These are phyloP conservation scores for Hemichromis elongatus DNA, from an alignment of 2,113 vertebrate genomes.

Conservation along the genomic window DNA sequence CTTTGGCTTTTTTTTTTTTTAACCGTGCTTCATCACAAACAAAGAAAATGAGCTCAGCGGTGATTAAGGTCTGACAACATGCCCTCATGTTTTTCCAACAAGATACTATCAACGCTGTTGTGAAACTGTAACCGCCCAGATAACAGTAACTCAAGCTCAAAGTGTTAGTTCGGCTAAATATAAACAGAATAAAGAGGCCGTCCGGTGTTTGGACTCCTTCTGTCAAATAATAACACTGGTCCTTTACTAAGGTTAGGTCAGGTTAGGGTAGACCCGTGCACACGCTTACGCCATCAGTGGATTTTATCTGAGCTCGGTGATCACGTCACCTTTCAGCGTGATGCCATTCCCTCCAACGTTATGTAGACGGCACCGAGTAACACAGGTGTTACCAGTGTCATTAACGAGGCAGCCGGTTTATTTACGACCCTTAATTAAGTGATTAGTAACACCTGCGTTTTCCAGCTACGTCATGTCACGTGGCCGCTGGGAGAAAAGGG, in stretches of 20 bases:
- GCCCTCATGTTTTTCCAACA: not conserved
- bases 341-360: not conserved
- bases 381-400: accelerated
- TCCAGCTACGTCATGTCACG: not conserved
- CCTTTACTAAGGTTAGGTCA: not conserved
- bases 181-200: not conserved
- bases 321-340: not conserved
- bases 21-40: not conserved
- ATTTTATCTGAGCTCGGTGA: not conserved
- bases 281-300: not conserved
- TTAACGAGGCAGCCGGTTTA: not conserved
- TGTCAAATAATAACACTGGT: not conserved
- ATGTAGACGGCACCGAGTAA: not conserved
- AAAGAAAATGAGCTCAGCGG: not conserved
- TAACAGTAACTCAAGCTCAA: not conserved
- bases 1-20: not conserved
- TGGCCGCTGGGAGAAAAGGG: not conserved
- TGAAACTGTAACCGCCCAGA: not conserved
- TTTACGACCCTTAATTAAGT: not conserved
- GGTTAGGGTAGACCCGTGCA: not conserved
- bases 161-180: not conserved
- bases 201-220: not conserved
- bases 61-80: not conserved
- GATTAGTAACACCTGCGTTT: not conserved
- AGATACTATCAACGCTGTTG: not conserved